Evolutionary conservation across 1,140 invertebrate species (phyloP).

Genomic region (Pogonus chalceus): DNA sequence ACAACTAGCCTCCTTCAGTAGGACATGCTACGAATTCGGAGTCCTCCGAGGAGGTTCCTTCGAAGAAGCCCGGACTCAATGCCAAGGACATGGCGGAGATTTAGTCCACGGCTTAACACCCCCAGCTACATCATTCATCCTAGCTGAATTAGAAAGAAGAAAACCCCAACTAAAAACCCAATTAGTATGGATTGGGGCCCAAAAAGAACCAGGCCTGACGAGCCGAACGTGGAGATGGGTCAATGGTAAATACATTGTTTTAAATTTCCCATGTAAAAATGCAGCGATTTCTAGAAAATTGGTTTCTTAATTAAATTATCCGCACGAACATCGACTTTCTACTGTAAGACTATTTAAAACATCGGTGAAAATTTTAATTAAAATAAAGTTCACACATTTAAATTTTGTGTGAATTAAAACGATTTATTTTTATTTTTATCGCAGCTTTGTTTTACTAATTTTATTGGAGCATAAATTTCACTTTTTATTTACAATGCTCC

Average conservation of each 20-base stretch:
- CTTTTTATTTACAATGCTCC: too few species aligned
- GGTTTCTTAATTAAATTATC: constrained; percentile 10
- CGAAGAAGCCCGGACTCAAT: constrained; percentile 63
- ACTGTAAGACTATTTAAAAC: too few species aligned
- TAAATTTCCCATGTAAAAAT: too few species aligned
- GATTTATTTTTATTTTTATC: too few species aligned
- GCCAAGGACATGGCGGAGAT: constrained; percentile 66
- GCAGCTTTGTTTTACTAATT: too few species aligned
- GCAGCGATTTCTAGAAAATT: constrained; percentile 3
- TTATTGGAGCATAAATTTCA: too few species aligned
- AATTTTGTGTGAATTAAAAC: too few species aligned
- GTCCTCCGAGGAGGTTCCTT: constrained; percentile 71
- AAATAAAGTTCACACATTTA: too few species aligned
- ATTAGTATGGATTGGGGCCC: constrained; percentile 83
- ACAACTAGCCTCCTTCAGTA: constrained; percentile 67
- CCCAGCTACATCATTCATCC: constrained; percentile 60
- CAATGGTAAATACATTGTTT: constrained; percentile 61
- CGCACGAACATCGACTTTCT: too few species aligned
- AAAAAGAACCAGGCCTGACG: constrained; percentile 73
- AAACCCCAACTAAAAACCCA: constrained; percentile 72
- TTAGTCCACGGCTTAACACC: constrained; percentile 64
- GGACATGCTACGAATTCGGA: constrained; percentile 83
- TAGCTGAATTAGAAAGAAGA: constrained; percentile 68
- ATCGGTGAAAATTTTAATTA: too few species aligned
- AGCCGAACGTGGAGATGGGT: constrained; percentile 84